Evolutionary conservation across 1,140 invertebrate genomes (phyloP).

Genomic region (Drosophila sechellia): DNA sequence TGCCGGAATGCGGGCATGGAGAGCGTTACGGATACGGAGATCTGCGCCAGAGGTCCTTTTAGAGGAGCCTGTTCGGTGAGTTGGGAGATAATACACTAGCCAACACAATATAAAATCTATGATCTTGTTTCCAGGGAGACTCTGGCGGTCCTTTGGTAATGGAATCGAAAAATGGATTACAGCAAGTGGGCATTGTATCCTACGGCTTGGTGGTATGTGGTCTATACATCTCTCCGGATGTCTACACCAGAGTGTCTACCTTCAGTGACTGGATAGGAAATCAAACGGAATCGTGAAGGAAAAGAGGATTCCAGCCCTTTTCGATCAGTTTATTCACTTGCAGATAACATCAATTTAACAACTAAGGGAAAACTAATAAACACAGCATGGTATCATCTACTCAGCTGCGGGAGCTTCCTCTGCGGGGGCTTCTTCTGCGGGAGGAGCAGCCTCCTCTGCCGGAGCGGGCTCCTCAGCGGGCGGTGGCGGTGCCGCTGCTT

Average conservation of each 20-base stretch:
- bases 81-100: background rate
- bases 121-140: slow-evolving; percentile 86
- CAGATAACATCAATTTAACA: slow-evolving; percentile 33
- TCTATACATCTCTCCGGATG: slow-evolving; percentile 85
- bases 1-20: slow-evolving; percentile 65
- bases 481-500: slow-evolving; percentile 11
- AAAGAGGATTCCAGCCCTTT: background rate
- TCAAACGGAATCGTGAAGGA: slow-evolving; percentile 9
- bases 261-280: slow-evolving; percentile 85
- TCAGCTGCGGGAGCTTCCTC: slow-evolving; percentile 23
- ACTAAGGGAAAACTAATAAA: slow-evolving; percentile 28
- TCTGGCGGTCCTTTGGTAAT: slow-evolving; percentile 89
- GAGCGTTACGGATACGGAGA: slow-evolving; percentile 77
- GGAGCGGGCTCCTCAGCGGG: background rate
- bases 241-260: slow-evolving; percentile 86
- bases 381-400: background rate
- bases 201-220: slow-evolving; percentile 87
- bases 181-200: slow-evolving; percentile 89
- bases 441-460: slow-evolving; percentile 6
- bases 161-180: slow-evolving; percentile 27
- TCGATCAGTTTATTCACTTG: slow-evolving; percentile 9
- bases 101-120: background rate
- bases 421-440: slow-evolving; percentile 12
- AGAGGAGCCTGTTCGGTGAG: slow-evolving; percentile 84
- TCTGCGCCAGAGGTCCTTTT: slow-evolving; percentile 84